Base-by-base conservation (phyloP, 2,113 vertebrate genomes). In the Oryzias woworae region DNA sequence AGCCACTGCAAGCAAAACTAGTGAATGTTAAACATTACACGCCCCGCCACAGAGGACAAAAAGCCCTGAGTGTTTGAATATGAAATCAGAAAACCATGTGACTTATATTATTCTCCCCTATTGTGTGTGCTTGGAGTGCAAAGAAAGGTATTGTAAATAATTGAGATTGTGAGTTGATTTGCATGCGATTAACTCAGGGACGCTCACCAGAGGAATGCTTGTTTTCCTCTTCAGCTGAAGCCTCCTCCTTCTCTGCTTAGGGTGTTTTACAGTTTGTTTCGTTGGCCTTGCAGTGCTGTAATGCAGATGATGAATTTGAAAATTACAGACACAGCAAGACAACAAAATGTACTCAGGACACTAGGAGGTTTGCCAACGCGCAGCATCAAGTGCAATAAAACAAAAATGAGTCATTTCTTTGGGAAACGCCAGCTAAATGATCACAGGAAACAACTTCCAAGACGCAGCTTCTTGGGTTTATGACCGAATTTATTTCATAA, bases 181-280 rank as follows among this genome's bases (percentile, higher is more conserved):
- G 53, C 73, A 82, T 70, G 46, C 36, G 57, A 57, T 63, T 80
- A 62, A 60, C 77, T 47, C 23, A 14, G 15, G 47, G 69, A 20
- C 66, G 47, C 20, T 66, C 73, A 82, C 73, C 56, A 58, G 76
- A 78, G 58, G 60, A 82, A 68, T 73, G 24, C 58, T 49, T 23
- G 48, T 71, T 75, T 63, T 66, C 60, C 63, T 66, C 64, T 75
- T 55, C 67, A 82, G 77, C 74, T 78, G 65, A 65, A 50, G 47
- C 31, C n/a, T 18, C 14, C 61, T 46, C 47, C n/a, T 23, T 14
- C 58, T 46, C 48, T 14, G 50, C 61, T 65, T 6, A 12, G 15
- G 5, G 43, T 44, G 42, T 50, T 71, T 75, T 68, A 76, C 53
- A 36, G 6, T 28, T 24, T 31, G 53, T 74, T 71, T 74, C 73